Evolutionary conservation across 2,888 invertebrate species (phyloP).

Genomic region (Drosophila ustulata): DNA sequence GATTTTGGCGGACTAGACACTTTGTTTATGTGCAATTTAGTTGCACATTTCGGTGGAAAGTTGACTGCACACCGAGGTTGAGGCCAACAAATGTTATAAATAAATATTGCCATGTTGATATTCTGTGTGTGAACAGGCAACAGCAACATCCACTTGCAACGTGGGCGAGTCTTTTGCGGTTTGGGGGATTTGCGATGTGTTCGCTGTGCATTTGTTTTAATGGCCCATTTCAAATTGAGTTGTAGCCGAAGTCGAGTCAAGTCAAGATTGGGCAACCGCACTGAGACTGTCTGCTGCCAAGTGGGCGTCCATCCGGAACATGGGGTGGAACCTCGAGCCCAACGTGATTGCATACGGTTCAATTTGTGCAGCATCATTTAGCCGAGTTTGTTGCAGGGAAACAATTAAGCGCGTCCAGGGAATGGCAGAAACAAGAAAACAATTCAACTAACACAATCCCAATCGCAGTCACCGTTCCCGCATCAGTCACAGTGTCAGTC

Average conservation of each 20-base stretch:
- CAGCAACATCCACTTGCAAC: constrained; percentile 23
- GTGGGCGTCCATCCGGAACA: constrained; percentile 63
- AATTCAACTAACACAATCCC: constrained; percentile 29
- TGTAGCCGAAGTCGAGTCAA: constrained; percentile 51
- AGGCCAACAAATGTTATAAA: constrained; percentile 61
- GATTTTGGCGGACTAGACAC: constrained; percentile 50
- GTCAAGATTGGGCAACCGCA: constrained; percentile 23
- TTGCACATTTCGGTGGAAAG: constrained; percentile 65
- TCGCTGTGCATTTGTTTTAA: constrained; percentile 73
- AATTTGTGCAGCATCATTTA: constrained; percentile 77
- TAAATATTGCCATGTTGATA: constrained; percentile 75
- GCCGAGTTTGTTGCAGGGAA: constrained; percentile 37
- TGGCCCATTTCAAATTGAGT: constrained; percentile 77
- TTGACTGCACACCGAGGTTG: background rate
- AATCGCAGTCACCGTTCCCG: constrained; percentile 6
- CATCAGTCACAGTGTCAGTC: constrained; percentile 19
- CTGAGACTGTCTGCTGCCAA: constrained; percentile 20
- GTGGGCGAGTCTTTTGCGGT: constrained; percentile 57
- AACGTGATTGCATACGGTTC: constrained; percentile 64
- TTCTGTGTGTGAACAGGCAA: constrained; percentile 63
- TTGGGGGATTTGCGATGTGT: constrained; percentile 60
- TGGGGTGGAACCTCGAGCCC: constrained; percentile 48
- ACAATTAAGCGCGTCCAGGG: constrained; percentile 57
- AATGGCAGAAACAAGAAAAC: constrained; percentile 16
- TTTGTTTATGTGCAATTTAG: constrained; percentile 64